These are phyloP conservation scores for Campylomormyrus numenius DNA, from an alignment of 2,113 vertebrate genomes.

Conservation along the genomic window DNA sequence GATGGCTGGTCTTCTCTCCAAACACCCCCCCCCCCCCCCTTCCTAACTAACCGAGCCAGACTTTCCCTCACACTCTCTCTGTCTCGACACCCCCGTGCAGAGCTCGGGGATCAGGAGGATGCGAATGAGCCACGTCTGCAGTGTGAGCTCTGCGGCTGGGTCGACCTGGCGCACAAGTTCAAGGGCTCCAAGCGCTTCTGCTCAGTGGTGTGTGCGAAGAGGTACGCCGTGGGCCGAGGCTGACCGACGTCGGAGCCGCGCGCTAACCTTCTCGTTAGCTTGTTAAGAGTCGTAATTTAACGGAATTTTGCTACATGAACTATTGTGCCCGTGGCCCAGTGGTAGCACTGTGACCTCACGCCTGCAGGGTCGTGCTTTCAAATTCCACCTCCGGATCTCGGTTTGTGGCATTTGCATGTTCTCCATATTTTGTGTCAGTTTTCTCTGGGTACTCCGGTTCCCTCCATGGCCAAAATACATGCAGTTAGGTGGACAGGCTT, in stretches of 20 bases:
- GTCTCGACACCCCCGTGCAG: constrained; percentile 27
- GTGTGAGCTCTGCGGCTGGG: constrained; percentile 90
- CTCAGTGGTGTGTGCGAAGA: constrained; percentile 92
- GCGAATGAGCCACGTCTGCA: constrained; percentile 79
- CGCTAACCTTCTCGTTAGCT: neutral
- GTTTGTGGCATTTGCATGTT: neutral
- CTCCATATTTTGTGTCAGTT: neutral
- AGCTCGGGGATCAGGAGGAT: constrained; percentile 49
- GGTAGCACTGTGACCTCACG: neutral
- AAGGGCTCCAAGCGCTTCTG: constrained; percentile 95
- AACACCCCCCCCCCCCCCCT: neutral
- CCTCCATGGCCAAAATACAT: neutral
- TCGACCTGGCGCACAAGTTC: constrained; percentile 93
- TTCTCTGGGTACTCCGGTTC: neutral
- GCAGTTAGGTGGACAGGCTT: neutral
- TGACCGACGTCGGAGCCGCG: neutral
- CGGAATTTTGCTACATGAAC: neutral
- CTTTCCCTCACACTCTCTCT: neutral
- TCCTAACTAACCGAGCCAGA: neutral
- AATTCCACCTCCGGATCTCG: neutral
- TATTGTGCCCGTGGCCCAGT: neutral
- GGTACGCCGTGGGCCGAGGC: constrained; percentile 46
- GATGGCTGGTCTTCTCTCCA: too few species aligned
- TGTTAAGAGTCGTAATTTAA: neutral
- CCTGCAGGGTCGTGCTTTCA: neutral